Evolutionary conservation across 2,113 vertebrate species (phyloP), one percentile per base, ranked within the genome.

Genomic region (Macheiramphus alcinus): DNA sequence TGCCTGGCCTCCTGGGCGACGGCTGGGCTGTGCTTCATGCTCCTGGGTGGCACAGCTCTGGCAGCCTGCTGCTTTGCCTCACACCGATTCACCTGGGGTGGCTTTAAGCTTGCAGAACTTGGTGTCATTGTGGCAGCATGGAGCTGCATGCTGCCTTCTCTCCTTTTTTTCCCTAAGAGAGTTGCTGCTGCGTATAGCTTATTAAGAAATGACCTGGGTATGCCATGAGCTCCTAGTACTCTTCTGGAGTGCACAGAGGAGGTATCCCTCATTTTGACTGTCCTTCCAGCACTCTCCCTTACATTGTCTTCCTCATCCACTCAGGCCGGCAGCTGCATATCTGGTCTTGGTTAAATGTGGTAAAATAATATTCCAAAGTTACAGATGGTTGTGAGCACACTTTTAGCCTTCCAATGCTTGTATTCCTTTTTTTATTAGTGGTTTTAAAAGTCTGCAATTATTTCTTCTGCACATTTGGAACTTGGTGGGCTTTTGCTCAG

Each of bases 21-120:
- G 40, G 34, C 10, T 70, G 63, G 23, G 66, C 23, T 5, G 1
- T 55, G 43, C 40, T n/a, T 68, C 0, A 0, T 25, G 22, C 72
- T 88, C 47, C 59, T 1, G 0, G 13, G n/a, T 70, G 80, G 43
- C 80, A 29, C 6, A 4, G 63, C 27, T 67, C 29, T 0, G 0
- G 22, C 15, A 26, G 32, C 16, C n/a, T 56, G 32, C 63, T 45
- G 45, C 80, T 85, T 73, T 0, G 1, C 65, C 78, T 73, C 38
- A 3, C n/a, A 19, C 21, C 0, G 1, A 0, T 19, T 89, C 76
- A 68, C 63, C 55, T 38, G 40, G 61, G 53, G 45, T 78, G 81
- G 53, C 73, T 87, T 80, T 47, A 27, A 72, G 48, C 73, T 78
- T 3, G 0, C 34, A 29, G 40, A 59, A 0, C 1, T 2, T 58